Percentiles rank a stretch among this genome's conserved stretches.
These are phyloP conservation scores for Phymastichus coffea DNA, from an alignment of 1,140 invertebrate genomes.

Conservation along the genomic window DNA sequence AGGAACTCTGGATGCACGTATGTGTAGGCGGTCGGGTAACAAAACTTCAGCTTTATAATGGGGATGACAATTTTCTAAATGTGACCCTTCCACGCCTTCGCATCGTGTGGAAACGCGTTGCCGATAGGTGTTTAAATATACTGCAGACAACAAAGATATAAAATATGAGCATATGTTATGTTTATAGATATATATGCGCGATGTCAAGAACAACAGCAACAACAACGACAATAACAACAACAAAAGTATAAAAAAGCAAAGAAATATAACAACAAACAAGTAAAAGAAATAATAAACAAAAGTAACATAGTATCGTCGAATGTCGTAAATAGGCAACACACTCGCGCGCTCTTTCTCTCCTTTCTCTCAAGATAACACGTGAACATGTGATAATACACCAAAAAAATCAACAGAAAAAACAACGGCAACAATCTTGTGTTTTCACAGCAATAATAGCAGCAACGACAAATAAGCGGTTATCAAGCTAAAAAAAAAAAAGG, in stretches of 20 bases:
- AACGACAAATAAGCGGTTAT: too few relatives aligned
- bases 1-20: too few relatives aligned
- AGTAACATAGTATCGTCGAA: background rate
- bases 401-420: slow-evolving; percentile 8
- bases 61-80: background rate
- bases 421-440: too few relatives aligned
- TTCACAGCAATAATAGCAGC: too few relatives aligned
- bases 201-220: background rate
- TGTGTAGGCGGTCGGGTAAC: too few relatives aligned
- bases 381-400: too few relatives aligned
- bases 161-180: background rate
- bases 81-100: too few relatives aligned
- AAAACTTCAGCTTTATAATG: too few relatives aligned
- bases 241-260: background rate
- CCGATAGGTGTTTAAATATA: background rate
- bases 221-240: background rate
- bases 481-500: slow-evolving; percentile 8
- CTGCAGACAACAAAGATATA: background rate
- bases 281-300: background rate
- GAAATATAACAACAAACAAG: background rate
- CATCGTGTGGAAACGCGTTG: background rate
- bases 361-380: background rate
- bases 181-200: background rate
- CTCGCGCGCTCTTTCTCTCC: slow-evolving; percentile 2
- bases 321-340: slow-evolving; percentile 4